phyloP scores from a whole-genome alignment of 2,888 invertebrate genomes.

The Drosophila fungiperda region DNA sequence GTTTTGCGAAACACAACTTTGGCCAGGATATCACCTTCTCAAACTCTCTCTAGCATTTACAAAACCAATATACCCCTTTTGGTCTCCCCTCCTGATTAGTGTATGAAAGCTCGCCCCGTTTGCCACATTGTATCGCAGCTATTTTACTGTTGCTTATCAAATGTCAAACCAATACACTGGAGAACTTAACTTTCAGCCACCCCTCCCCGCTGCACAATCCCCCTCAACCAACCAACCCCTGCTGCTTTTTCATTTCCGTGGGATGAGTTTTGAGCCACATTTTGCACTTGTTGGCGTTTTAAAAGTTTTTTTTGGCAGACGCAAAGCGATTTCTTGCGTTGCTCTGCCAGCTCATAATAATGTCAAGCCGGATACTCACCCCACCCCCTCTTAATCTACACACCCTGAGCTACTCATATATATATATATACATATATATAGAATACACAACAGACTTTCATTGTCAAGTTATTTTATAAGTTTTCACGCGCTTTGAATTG shows the following conservation, averaged over 20 bases:
- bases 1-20: background rate
- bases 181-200: slow-evolving; percentile 68
- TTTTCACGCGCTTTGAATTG: slow-evolving; percentile 58
- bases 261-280: slow-evolving; percentile 41
- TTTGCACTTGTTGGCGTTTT: slow-evolving; percentile 64
- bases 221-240: background rate
- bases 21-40: background rate
- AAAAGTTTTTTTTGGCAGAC: slow-evolving; percentile 72
- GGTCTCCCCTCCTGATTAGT: background rate
- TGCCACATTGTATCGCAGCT: slow-evolving; percentile 6
- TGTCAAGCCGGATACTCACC: slow-evolving; percentile 32
- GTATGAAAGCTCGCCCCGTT: background rate
- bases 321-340: slow-evolving; percentile 76
- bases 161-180: slow-evolving; percentile 79
- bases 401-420: background rate
- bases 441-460: slow-evolving; percentile 25
- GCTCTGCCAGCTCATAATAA: slow-evolving; percentile 55
- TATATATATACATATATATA: background rate
- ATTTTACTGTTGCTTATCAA: slow-evolving; percentile 74
- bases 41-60: background rate
- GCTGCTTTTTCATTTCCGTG: slow-evolving; percentile 71
- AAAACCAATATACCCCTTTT: background rate
- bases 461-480: slow-evolving; percentile 75
- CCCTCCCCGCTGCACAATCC: background rate
- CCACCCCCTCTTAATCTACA: background rate